Conservation (phyloP, 2,888 invertebrate species). For the Gnatocerus cornutus region DNA sequence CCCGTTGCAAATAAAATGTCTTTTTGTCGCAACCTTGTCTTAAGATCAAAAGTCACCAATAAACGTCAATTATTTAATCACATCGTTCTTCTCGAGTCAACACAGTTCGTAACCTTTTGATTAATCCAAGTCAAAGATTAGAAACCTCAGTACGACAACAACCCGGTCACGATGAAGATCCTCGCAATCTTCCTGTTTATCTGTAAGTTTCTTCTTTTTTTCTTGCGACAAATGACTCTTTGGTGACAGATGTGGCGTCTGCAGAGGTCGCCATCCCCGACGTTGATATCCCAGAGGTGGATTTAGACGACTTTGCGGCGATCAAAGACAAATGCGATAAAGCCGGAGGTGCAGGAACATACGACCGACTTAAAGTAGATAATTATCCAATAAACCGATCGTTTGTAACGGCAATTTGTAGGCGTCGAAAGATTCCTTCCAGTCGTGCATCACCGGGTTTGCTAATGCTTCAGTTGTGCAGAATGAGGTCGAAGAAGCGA, state of each 20-base stretch:
- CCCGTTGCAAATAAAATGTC: no score
- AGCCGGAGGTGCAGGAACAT: constrained; percentile 67
- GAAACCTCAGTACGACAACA: constrained; percentile 19
- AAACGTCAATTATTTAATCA: not conserved
- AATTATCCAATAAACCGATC: not conserved
- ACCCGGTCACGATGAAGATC: constrained; percentile 11
- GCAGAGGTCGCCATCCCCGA: constrained; percentile 58
- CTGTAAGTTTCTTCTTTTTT: constrained; percentile 13
- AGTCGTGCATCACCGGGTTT: constrained; percentile 75
- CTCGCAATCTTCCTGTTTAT: constrained; percentile 10
- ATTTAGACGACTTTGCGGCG: constrained; percentile 65
- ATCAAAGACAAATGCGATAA: constrained; percentile 70
- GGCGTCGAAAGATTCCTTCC: constrained; percentile 71
- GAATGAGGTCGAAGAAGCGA: constrained; percentile 80
- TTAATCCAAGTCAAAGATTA: constrained; percentile 34
- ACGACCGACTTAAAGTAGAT: constrained; percentile 18
- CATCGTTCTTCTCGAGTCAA: constrained; percentile 15
- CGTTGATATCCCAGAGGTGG: constrained; percentile 62
- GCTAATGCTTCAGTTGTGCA: constrained; percentile 76
- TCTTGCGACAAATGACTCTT: not conserved
- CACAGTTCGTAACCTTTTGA: constrained; percentile 35
- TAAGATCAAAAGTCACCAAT: not conserved
- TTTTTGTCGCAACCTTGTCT: no score
- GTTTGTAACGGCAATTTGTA: constrained; percentile 60
- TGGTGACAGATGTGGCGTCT: constrained; percentile 45